Percentiles rank a stretch among this genome's conserved stretches.
Conservation (phyloP, 2,113 vertebrate genomes). For the Tympanuchus pallidicinctus region DNA sequence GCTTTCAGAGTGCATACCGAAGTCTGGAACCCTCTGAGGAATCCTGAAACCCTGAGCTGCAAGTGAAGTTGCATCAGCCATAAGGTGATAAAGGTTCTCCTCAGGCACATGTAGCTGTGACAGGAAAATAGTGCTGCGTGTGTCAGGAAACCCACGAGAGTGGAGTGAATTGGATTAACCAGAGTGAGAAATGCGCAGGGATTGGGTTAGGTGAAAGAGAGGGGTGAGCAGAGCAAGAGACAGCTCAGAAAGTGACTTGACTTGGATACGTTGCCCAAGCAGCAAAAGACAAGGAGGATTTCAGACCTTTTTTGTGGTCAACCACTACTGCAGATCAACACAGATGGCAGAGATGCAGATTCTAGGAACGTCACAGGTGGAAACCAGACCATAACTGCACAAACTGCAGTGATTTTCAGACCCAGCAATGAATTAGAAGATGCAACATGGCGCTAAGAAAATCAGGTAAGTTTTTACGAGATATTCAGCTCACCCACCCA, state of each 20-base stretch:
- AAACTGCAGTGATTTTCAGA: not conserved
- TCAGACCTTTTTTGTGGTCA: not conserved
- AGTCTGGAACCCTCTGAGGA: not conserved
- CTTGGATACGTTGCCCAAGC: not conserved
- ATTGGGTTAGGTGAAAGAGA: not conserved
- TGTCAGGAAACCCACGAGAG: not conserved
- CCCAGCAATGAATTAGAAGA: not conserved
- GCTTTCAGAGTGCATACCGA: not conserved
- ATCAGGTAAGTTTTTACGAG: not conserved
- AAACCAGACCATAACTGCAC: not conserved
- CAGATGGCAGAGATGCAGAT: not conserved
- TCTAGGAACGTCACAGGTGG: not conserved
- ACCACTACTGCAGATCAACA: not conserved
- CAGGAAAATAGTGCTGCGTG: not conserved
- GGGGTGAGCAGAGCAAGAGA: not conserved
- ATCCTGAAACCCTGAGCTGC: not conserved
- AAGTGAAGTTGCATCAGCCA: not conserved
- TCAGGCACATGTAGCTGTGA: not conserved
- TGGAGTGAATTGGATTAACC: not conserved
- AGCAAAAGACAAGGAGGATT: not conserved
- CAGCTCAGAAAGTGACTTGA: not conserved
- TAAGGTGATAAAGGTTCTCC: not conserved
- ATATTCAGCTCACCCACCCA: not conserved
- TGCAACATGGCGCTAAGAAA: not conserved
- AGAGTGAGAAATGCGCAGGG: not conserved